Conservation (phyloP, 2,113 vertebrate genomes). For the Dolichallabes microphthalmus region DNA sequence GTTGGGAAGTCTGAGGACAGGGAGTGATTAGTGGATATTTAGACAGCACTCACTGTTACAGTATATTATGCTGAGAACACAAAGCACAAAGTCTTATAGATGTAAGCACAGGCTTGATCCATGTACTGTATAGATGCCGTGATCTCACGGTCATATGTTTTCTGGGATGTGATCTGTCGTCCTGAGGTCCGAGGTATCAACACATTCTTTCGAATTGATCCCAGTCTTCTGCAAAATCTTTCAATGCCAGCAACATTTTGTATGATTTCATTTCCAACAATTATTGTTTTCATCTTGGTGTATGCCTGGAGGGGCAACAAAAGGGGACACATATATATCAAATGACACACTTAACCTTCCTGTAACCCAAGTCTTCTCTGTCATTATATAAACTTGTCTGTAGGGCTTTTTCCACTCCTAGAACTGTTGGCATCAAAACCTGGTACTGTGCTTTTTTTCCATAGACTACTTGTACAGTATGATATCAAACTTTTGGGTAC, state of each 20-base stretch:
- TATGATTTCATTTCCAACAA: background rate
- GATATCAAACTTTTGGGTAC: background rate
- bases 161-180: constrained; percentile 5
- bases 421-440: background rate
- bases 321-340: constrained; percentile 4
- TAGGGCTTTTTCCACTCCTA: background rate
- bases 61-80: background rate
- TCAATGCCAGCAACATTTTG: background rate
- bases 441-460: background rate
- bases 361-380: constrained; percentile 24
- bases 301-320: constrained; percentile 16
- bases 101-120: background rate
- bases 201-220: background rate
- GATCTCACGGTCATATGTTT: background rate
- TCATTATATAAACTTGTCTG: constrained; percentile 30
- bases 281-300: constrained; percentile 13
- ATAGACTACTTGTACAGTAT: background rate
- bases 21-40: constrained; percentile 41
- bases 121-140: constrained; percentile 18
- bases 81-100: background rate
- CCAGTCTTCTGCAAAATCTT: background rate
- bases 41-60: constrained; percentile 11
- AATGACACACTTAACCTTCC: constrained; percentile 19
- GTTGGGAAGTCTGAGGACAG: constrained; percentile 40
- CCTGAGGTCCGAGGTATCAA: background rate